These are phyloP conservation scores for Symphodus melops DNA, from an alignment of 2,113 vertebrate genomes.

Conservation along the genomic window DNA sequence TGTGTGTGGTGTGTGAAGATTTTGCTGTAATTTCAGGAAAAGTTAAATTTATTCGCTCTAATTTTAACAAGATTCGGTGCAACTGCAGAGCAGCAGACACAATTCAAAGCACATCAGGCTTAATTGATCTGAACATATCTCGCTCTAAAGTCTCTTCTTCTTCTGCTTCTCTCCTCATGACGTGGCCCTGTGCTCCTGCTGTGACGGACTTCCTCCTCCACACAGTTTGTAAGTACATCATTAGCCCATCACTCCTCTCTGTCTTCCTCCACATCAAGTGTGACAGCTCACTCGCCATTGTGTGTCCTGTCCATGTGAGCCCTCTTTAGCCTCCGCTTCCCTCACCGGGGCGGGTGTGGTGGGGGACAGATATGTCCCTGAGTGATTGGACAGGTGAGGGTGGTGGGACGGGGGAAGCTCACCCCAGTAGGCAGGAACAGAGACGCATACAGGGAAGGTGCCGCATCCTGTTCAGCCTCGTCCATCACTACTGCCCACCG, in stretches of 20 bases:
- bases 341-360: slow-evolving; percentile 41
- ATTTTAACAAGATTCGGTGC: too few relatives aligned
- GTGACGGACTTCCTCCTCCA: slow-evolving; percentile 65
- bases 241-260: slow-evolving; percentile 71
- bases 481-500: slow-evolving; percentile 74
- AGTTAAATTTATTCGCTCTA: too few relatives aligned
- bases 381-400: slow-evolving; percentile 54
- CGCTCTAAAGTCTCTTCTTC: slow-evolving; percentile 23
- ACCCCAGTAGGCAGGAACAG: slow-evolving; percentile 56
- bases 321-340: slow-evolving; percentile 60
- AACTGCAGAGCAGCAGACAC: too few relatives aligned
- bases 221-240: slow-evolving; percentile 87
- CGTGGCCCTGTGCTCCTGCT: slow-evolving; percentile 25
- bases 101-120: too few relatives aligned
- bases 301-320: slow-evolving; percentile 38
- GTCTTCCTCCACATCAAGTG: slow-evolving; percentile 51
- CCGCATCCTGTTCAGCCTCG: slow-evolving; percentile 82
- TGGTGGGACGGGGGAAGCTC: not conserved
- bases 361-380: slow-evolving; percentile 47
- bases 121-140: too few relatives aligned
- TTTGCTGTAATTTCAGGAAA: too few relatives aligned
- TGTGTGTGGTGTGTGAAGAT: too few relatives aligned
- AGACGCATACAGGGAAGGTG: slow-evolving; percentile 71
- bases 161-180: slow-evolving; percentile 25
- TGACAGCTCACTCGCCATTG: slow-evolving; percentile 52